Base-by-base conservation (phyloP, 1,140 invertebrate species). In the Zaprionus gabonicus region DNA sequence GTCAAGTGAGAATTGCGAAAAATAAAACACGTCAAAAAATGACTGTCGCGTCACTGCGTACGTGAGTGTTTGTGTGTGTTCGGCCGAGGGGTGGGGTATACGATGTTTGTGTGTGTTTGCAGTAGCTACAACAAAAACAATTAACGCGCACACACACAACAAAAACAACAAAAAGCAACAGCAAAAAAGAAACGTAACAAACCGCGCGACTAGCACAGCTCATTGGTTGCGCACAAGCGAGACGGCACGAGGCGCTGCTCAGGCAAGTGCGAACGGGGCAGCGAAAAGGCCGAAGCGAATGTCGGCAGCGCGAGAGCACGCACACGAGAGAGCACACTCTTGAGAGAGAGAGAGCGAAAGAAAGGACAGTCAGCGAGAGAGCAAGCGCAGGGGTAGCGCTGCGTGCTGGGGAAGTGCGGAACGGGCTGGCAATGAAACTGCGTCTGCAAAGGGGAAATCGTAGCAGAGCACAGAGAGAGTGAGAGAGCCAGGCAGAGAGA, bases 191-290 rank as follows among this genome's bases (percentile, higher is more conserved):
- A 78, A 71, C 65, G 38, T 62, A 41, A 71, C 57, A 56, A 38
- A 53, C 60, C 60, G 28, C 53, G 15, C 36, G 76, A 74, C 66
- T 71, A 83, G 81, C 66, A 65, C 53, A 74, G 74, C 76, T 78
- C 81, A 88, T 87, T 84, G 83, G 84, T 51, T 51, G 71, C 41
- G 78, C 53, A 38, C 12, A 64, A 87, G 63, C 51, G 83, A 87
- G 83, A 87, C 9, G 64, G 74, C 81, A 71, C 31, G 59, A 80
- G 31, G 51, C 70, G 56, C 59, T 69, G 60, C 49, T 49, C 57
- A 28, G 56, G 34, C 41, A 62, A 56, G 64, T 76, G 80, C 51
- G 76, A 79, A 64, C 41, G 64, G 49, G 38, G 49, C 66, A 28
- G 34, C 46, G 25, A 36, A 38, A 15, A 72, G 78, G 75, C 71